These are phyloP conservation scores for Papilio protenor DNA, from an alignment of 2,888 invertebrate genomes.

Conservation along the genomic window DNA sequence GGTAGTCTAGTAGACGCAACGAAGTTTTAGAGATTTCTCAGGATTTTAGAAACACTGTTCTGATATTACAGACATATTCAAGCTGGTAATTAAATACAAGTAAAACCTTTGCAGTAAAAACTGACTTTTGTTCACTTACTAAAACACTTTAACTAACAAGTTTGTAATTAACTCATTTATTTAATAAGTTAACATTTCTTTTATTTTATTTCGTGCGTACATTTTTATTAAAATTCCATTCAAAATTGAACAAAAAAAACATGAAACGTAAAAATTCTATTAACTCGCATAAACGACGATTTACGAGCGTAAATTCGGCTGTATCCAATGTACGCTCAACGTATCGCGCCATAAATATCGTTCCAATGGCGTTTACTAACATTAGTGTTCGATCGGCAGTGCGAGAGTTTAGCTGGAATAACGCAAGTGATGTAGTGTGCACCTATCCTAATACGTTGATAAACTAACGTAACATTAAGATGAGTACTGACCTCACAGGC, in stretches of 20 bases:
- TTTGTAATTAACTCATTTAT: background rate
- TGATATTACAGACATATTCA: background rate
- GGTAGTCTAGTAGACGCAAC: background rate
- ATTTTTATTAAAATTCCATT: background rate
- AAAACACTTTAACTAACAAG: background rate
- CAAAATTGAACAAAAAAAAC: background rate
- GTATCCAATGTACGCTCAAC: slow-evolving; percentile 17
- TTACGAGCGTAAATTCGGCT: slow-evolving; percentile 8
- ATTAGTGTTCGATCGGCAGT: slow-evolving; percentile 2
- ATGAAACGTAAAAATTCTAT: slow-evolving; percentile 2
- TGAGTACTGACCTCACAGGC: too few species aligned
- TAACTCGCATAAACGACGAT: slow-evolving; percentile 23
- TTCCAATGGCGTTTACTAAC: slow-evolving; percentile 14
- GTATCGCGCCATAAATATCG: slow-evolving; percentile 25
- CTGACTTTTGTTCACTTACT: background rate
- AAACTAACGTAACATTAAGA: background rate
- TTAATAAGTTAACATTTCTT: background rate
- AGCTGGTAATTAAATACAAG: background rate
- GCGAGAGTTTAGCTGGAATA: slow-evolving; percentile 15
- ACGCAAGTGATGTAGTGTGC: slow-evolving; percentile 9
- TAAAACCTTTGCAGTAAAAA: background rate
- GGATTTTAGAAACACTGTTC: background rate
- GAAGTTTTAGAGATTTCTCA: background rate
- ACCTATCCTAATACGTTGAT: slow-evolving; percentile 1
- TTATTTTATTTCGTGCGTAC: too few species aligned